Percentiles rank a stretch among this genome's conserved stretches.
Conservation (phyloP, 1,140 invertebrate genomes). For the Orchesella cincta region DNA sequence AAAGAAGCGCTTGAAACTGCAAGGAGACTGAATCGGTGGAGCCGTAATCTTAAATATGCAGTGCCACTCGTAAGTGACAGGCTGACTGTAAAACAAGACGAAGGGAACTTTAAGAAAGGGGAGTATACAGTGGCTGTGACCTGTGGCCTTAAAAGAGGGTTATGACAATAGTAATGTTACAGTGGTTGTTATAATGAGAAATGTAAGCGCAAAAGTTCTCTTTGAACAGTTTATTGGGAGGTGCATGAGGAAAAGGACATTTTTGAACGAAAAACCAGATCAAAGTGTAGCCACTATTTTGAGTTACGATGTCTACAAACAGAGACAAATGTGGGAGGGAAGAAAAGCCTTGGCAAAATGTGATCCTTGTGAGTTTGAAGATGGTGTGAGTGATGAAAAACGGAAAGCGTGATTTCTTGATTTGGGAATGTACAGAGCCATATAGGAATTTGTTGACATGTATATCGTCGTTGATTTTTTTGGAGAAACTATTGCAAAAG, state of each 20-base stretch:
- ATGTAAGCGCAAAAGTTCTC: neutral
- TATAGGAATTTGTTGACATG: no score
- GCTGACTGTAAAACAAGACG: neutral
- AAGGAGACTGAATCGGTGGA: neutral
- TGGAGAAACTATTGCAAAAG: no score
- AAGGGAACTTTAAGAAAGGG: slow-evolving; percentile 1
- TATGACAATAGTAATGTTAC: slow-evolving; percentile 34
- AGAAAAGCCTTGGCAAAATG: neutral
- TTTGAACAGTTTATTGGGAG: slow-evolving; percentile 31
- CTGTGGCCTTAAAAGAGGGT: slow-evolving; percentile 29
- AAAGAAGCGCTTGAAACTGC: neutral
- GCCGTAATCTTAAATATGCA: neutral
- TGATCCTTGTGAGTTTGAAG: neutral
- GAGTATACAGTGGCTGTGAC: neutral
- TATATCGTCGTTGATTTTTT: no score
- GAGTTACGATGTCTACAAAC: neutral
- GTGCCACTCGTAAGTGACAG: neutral
- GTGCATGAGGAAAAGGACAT: neutral
- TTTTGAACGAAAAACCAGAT: neutral
- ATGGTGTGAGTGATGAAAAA: no score
- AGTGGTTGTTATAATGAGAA: slow-evolving; percentile 21
- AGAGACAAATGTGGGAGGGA: neutral
- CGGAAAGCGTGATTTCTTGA: no score
- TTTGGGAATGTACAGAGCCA: no score
- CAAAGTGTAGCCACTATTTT: neutral